Evolutionary conservation across 2,113 vertebrate genomes (phyloP).

Genomic region (Excalfactoria chinensis): DNA sequence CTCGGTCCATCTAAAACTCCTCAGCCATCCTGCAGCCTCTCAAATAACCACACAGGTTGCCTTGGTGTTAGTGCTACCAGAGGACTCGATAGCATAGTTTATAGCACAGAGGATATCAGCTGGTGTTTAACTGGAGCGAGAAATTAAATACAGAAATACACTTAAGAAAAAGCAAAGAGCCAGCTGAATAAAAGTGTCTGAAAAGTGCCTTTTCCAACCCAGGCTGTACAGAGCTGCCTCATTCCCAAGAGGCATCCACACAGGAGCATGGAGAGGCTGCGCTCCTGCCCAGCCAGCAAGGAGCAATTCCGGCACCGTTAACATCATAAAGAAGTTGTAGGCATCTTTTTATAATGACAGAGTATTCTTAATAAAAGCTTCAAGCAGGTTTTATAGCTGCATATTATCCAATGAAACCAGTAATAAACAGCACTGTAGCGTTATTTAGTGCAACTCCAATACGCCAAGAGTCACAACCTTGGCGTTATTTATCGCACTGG

Average conservation of each 20-base stretch:
- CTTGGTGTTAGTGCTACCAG: neutral
- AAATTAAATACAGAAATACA: neutral
- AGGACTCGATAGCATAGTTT: neutral
- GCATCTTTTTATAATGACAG: constrained; percentile 54
- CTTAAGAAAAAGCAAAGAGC: neutral
- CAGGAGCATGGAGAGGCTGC: neutral
- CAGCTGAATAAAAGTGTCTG: neutral
- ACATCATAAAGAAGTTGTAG: constrained; percentile 32
- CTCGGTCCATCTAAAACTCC: neutral
- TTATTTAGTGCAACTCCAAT: constrained; percentile 71
- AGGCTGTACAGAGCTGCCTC: neutral
- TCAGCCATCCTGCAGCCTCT: neutral
- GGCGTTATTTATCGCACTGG: constrained; percentile 59
- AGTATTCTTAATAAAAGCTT: constrained; percentile 72
- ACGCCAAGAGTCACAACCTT: neutral
- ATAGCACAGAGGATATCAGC: neutral
- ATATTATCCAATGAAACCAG: constrained; percentile 64
- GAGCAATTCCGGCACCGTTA: neutral
- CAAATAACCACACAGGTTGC: neutral
- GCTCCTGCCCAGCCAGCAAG: neutral
- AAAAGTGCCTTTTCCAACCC: neutral
- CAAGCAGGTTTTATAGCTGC: constrained; percentile 64
- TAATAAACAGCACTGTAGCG: constrained; percentile 57
- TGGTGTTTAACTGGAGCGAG: neutral
- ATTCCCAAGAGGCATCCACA: neutral